Conservation (phyloP, 2,113 vertebrate genomes). For the Lasiurus cinereus region DNA sequence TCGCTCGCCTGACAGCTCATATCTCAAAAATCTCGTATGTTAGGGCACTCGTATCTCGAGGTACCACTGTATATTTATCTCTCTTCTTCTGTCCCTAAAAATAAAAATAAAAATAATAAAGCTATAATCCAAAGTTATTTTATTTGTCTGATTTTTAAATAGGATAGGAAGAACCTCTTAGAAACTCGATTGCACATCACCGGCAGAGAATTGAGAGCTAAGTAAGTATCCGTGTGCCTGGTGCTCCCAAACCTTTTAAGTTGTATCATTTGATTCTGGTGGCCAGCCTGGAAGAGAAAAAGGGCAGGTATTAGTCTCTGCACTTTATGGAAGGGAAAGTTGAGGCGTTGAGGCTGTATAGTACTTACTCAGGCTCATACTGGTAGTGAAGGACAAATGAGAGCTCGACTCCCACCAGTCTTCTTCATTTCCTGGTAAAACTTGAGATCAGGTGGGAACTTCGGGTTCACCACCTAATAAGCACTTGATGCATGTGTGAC, state of each 20-base stretch:
- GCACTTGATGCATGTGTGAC: rapidly evolving
- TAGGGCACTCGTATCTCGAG: no score
- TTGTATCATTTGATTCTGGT: rapidly evolving
- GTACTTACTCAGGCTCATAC: neutral
- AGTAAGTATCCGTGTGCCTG: slow-evolving; percentile 86
- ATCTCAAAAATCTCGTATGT: no score
- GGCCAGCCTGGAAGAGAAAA: rapidly evolving
- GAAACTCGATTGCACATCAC: slow-evolving; percentile 92
- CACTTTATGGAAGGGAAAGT: neutral
- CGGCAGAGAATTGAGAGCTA: slow-evolving; percentile 92
- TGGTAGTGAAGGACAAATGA: neutral
- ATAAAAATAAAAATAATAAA: neutral
- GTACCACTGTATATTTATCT: neutral
- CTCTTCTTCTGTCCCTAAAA: neutral
- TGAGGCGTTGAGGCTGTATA: neutral
- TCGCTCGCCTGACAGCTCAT: no score
- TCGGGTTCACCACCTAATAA: rapidly evolving
- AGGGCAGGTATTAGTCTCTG: rapidly evolving
- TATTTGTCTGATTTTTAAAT: slow-evolving; percentile 51
- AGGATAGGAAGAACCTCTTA: slow-evolving; percentile 89
- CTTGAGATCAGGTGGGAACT: neutral
- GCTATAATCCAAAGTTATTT: neutral
- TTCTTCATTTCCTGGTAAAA: neutral
- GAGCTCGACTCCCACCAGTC: neutral
- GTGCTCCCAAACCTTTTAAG: neutral